These are phyloP conservation scores for Drosophila melanosoma DNA, from an alignment of 2,888 invertebrate genomes.

Conservation along the genomic window DNA sequence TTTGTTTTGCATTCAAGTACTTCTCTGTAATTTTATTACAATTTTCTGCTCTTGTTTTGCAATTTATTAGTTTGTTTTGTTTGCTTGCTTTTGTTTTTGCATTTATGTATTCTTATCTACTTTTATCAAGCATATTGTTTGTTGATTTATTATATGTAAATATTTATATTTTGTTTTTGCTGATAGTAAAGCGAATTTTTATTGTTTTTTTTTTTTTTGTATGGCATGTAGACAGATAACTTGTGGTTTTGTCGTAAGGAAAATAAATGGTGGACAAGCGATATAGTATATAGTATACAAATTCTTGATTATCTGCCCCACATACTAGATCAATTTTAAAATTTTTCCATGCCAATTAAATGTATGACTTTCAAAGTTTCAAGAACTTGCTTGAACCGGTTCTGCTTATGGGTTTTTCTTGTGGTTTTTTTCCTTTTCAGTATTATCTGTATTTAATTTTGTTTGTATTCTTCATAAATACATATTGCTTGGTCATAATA, in stretches of 20 bases:
- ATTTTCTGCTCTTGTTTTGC: constrained; percentile 57
- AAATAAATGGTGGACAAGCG: constrained; percentile 17
- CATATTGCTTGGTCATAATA: constrained; percentile 27
- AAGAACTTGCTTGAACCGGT: constrained; percentile 11
- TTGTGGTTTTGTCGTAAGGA: constrained; percentile 21
- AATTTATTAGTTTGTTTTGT: constrained; percentile 42
- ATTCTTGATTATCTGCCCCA: constrained; percentile 2
- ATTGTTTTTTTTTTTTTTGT: constrained; percentile 13
- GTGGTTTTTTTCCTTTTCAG: not conserved
- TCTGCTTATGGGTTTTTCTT: not conserved
- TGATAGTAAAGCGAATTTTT: constrained; percentile 39
- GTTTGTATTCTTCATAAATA: not conserved
- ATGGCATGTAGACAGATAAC: constrained; percentile 38
- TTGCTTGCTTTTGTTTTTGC: constrained; percentile 27
- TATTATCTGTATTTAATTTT: not conserved
- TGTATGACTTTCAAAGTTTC: not conserved
- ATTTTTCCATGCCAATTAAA: constrained; percentile 1
- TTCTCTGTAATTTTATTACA: constrained; percentile 72
- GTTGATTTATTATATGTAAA: constrained; percentile 20
- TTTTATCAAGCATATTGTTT: constrained; percentile 47
- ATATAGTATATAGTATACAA: constrained; percentile 6
- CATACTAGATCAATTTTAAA: constrained; percentile 8
- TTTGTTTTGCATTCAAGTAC: constrained; percentile 60
- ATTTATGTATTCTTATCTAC: constrained; percentile 42
- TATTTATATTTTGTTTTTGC: constrained; percentile 30